These are phyloP conservation scores for Lineus longissimus DNA, from an alignment of 1,140 invertebrate genomes.

Conservation along the genomic window DNA sequence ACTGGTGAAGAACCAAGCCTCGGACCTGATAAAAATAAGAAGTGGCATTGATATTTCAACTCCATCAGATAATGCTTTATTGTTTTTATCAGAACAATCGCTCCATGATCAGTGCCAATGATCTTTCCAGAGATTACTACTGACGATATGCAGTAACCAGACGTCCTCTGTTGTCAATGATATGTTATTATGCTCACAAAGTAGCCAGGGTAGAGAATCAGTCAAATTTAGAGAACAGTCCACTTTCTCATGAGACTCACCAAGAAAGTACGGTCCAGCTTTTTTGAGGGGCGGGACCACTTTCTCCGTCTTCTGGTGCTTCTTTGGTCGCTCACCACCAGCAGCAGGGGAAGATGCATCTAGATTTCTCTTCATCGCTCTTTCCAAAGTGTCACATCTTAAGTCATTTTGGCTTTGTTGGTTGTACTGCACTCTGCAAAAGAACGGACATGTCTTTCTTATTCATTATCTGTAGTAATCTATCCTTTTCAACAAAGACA, in stretches of 20 bases:
- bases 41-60: background rate
- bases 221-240: background rate
- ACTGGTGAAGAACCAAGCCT: conserved; percentile 72
- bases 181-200: no score
- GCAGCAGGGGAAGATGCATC: background rate
- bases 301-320: background rate
- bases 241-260: conserved; percentile 19
- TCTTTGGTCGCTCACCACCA: background rate
- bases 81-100: background rate
- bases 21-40: conserved; percentile 57
- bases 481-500: no score
- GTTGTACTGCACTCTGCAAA: background rate
- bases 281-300: conserved; percentile 49
- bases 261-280: conserved; percentile 69
- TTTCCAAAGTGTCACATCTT: no score
- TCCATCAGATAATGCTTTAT: background rate
- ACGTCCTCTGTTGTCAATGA: no score
- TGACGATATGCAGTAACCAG: no score
- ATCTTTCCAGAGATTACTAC: no score
- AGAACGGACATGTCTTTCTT: background rate
- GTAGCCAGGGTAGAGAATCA: no score
- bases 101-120: background rate
- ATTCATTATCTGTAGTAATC: no score
- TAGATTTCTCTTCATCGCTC: background rate
- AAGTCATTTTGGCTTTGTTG: background rate